These are phyloP conservation scores for Drosophila mettleri DNA, from an alignment of 2,888 invertebrate genomes.

Conservation along the genomic window DNA sequence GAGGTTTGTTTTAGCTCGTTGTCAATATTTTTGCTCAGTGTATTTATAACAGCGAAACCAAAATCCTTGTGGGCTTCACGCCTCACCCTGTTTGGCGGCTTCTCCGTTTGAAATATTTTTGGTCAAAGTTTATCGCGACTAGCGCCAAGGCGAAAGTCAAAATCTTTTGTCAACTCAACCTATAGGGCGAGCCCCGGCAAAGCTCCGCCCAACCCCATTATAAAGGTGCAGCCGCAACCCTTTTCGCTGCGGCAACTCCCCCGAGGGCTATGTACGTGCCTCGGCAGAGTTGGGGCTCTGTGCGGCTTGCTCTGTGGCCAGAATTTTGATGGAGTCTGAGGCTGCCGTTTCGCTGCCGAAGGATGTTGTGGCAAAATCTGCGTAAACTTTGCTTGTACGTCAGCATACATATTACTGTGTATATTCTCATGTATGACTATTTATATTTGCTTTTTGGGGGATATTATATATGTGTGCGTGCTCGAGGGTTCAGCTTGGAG, in stretches of 20 bases:
- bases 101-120: conserved; percentile 75
- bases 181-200: background rate
- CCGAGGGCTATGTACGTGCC: conserved; percentile 48
- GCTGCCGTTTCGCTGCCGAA: conserved; percentile 56
- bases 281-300: conserved; percentile 7
- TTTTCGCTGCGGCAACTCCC: conserved; percentile 63
- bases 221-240: conserved; percentile 73
- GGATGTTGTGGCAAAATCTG: conserved; percentile 74
- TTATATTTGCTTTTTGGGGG: conserved; percentile 48
- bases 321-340: conserved; percentile 80
- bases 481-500: conserved; percentile 52
- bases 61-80: conserved; percentile 42
- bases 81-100: conserved; percentile 30
- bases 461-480: conserved; percentile 33
- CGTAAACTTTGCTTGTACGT: conserved; percentile 69
- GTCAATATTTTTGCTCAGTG: conserved; percentile 23
- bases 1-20: background rate
- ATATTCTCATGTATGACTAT: conserved; percentile 24
- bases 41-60: conserved; percentile 44
- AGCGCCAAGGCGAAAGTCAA: conserved; percentile 67
- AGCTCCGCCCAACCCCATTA: conserved; percentile 17
- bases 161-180: conserved; percentile 78
- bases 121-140: conserved; percentile 78
- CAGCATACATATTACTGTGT: conserved; percentile 3
- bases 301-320: conserved; percentile 75